Base-by-base conservation (phyloP, 2,797 vertebrate genomes). In the Hippopotamyrus pictus region DNA sequence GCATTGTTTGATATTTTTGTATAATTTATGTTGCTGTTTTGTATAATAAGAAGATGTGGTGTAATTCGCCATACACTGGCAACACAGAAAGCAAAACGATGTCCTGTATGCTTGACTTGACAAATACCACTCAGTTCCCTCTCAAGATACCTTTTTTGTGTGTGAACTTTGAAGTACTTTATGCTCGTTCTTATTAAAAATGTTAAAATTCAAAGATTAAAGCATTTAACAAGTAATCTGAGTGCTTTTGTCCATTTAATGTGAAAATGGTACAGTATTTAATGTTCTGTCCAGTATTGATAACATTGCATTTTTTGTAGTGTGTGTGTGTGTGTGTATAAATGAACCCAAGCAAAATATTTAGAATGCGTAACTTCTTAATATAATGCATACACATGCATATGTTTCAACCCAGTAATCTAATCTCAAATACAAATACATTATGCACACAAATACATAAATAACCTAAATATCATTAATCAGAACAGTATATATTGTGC, bases 141-240 rank as follows among this genome's bases (percentile, higher is more conserved):
- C 83, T 86, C 82, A 65, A 82, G 53, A 37, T 50, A 9, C 41
- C 25, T 89, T 69, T 73, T 54, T 22, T 22, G 41, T 82, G 41
- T 65, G 82, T 29, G 44, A 50, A 41, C 59, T 48, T 62, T 51
- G 59, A 65, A 25, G 65, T 69, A 83, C 57, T 85, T 86, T 69
- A 85, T 85, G 88, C 82, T 86, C 9, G 88, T 69, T 86, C 54
- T 41, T 50, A 89, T 50, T 62, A 73, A 82, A 62, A 89, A 89
- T 50, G 88, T 89, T 83, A 22, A 33, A 44, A 50, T 86, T 22
- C 19, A 48, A 86, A 51, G 44, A 89, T 89, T 89, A 89, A 89
- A 89, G 59, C 82, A 86, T 89, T 89, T 89, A 89, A 89, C 59
- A 69, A 89, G 11, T 51, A n/a, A 53, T 51, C 1, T 22, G 25